Evolutionary conservation across 2,797 vertebrate genomes (phyloP).

Genomic region (Hoplostethus mediterraneus): DNA sequence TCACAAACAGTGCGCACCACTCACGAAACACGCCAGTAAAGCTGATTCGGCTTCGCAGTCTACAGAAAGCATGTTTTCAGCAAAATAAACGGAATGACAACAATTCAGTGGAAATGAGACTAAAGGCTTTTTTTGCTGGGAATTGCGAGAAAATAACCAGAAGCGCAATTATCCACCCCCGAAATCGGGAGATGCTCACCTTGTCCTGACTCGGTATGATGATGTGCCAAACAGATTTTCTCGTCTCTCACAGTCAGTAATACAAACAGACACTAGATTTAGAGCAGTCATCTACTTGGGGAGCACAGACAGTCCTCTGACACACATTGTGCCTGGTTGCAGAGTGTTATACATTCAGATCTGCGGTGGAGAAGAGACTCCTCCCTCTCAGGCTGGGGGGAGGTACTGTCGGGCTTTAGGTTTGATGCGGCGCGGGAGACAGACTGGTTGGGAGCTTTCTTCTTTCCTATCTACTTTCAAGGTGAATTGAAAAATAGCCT

Average conservation of each 20-base stretch:
- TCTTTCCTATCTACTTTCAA: constrained; percentile 57
- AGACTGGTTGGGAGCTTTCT: constrained; percentile 57
- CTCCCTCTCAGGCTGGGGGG: constrained; percentile 81
- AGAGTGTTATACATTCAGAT: constrained; percentile 87
- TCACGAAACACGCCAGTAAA: constrained; percentile 11
- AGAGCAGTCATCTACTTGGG: constrained; percentile 81
- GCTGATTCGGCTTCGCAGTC: neutral
- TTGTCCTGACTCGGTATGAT: constrained; percentile 75
- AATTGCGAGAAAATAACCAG: neutral
- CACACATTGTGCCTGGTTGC: constrained; percentile 87
- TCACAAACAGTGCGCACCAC: constrained; percentile 33
- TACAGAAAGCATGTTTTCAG: constrained; percentile 3
- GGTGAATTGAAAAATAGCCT: constrained; percentile 70
- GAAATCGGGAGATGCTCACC: constrained; percentile 69
- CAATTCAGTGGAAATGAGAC: constrained; percentile 2
- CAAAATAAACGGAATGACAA: constrained; percentile 41
- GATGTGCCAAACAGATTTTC: constrained; percentile 54
- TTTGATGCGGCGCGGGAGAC: constrained; percentile 69
- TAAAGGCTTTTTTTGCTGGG: neutral
- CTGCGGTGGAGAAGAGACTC: constrained; percentile 73
- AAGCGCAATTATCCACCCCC: no score
- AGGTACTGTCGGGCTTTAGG: constrained; percentile 56
- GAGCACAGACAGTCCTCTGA: constrained; percentile 91
- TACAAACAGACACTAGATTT: constrained; percentile 67
- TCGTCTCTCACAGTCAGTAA: constrained; percentile 74